A percentile compares a stretch with the other conserved stretches of the same genome.
Evolutionary conservation across 2,797 vertebrate species (phyloP).

Genomic region (Mus minutoides): DNA sequence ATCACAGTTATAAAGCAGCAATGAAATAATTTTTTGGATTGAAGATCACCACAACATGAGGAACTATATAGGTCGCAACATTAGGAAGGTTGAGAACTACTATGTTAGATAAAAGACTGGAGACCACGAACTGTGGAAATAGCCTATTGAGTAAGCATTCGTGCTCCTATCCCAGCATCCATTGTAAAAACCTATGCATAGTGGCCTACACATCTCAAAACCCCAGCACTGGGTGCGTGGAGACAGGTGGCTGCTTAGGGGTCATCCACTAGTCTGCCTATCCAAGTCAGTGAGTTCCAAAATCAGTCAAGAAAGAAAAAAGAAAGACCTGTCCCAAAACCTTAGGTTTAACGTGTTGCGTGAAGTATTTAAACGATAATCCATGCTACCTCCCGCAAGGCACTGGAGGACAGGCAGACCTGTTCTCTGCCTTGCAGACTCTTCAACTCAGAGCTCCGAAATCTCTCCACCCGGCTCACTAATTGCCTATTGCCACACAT

Average conservation of each 20-base stretch:
- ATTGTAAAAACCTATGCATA: not conserved
- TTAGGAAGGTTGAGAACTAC: not conserved
- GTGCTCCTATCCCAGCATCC: not conserved
- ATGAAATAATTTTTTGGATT: not conserved
- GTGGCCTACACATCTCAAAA: not conserved
- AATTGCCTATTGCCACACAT: too few species aligned
- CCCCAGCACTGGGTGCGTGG: rapidly evolving
- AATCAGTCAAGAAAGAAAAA: not conserved
- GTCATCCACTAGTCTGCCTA: not conserved
- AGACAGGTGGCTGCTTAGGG: not conserved
- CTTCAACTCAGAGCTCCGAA: too few species aligned
- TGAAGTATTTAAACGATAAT: too few species aligned
- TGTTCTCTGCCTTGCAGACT: too few species aligned
- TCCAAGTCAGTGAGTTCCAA: not conserved
- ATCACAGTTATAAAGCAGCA: not conserved
- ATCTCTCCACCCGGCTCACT: too few species aligned
- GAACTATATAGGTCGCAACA: not conserved
- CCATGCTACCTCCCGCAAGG: too few species aligned
- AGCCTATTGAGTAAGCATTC: not conserved
- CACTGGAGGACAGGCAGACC: too few species aligned
- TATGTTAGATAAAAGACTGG: not conserved
- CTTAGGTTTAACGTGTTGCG: too few species aligned
- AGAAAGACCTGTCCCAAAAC: not conserved
- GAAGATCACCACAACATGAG: not conserved
- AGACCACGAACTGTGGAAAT: not conserved